Conservation (phyloP, 2,797 vertebrate species). For the Phaenicophaeus curvirostris region DNA sequence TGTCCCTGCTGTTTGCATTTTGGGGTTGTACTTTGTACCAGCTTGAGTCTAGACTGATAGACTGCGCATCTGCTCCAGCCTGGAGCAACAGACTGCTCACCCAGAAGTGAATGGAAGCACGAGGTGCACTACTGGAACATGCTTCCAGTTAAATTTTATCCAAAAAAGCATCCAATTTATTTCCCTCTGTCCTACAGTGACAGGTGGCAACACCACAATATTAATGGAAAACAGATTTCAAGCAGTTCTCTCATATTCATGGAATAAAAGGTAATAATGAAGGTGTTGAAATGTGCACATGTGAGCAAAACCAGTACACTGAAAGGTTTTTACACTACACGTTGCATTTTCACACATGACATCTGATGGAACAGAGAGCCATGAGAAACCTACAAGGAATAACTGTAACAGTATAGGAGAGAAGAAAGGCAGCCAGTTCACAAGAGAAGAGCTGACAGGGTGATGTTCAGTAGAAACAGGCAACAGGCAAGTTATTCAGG, state of each 20-base stretch:
- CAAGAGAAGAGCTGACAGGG: background rate
- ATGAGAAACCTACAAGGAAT: background rate
- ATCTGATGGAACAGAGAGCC: background rate
- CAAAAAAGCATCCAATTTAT: background rate
- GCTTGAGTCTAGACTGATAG: background rate
- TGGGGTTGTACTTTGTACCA: background rate
- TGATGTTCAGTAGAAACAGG: background rate
- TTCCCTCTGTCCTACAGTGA: background rate
- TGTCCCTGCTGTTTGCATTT: background rate
- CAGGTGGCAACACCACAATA: background rate
- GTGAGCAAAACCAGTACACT: fast-evolving
- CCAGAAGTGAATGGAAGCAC: background rate
- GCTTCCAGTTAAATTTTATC: background rate
- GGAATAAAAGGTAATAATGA: background rate
- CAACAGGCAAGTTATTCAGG: background rate
- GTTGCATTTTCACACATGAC: background rate
- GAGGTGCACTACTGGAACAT: background rate
- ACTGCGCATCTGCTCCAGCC: background rate
- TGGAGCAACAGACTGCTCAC: background rate
- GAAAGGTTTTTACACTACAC: background rate
- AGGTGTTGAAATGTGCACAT: background rate
- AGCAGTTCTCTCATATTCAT: background rate
- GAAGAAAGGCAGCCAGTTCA: background rate
- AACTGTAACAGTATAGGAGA: background rate
- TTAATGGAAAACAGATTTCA: background rate